Evolutionary conservation across 2,888 invertebrate genomes (phyloP).

Genomic region (Ephialtes manifestator): DNA sequence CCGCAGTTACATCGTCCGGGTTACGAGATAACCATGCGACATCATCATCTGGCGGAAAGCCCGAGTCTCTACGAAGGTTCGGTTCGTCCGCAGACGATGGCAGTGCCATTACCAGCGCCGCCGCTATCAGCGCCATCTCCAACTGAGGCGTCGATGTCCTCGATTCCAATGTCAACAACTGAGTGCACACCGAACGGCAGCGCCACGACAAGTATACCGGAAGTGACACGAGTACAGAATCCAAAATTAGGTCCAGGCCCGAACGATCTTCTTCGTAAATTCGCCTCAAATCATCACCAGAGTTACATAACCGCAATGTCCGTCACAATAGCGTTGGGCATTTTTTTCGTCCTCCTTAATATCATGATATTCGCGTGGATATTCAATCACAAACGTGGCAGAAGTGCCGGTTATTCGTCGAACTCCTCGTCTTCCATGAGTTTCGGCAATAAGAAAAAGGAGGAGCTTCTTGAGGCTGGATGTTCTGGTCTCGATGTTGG

Average conservation of each 20-base stretch:
- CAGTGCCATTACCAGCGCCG: slow-evolving; percentile 88
- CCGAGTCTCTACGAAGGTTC: slow-evolving; percentile 88
- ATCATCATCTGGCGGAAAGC: slow-evolving; percentile 93
- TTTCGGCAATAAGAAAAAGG: slow-evolving; percentile 91
- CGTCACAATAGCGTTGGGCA: slow-evolving; percentile 95
- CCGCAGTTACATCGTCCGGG: slow-evolving; percentile 96
- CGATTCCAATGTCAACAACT: slow-evolving; percentile 87
- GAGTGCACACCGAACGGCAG: slow-evolving; percentile 91
- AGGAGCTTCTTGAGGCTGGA: slow-evolving; percentile 91
- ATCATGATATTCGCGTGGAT: slow-evolving; percentile 96
- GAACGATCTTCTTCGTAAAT: slow-evolving; percentile 91
- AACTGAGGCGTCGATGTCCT: slow-evolving; percentile 85
- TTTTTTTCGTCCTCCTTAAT: slow-evolving; percentile 93
- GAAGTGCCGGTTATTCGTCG: slow-evolving; percentile 79
- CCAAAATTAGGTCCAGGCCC: slow-evolving; percentile 88
- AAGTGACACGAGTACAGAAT: slow-evolving; percentile 77
- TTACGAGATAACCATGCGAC: slow-evolving; percentile 94
- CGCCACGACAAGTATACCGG: slow-evolving; percentile 78
- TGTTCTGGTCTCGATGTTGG: slow-evolving; percentile 89
- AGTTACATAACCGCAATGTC: slow-evolving; percentile 96
- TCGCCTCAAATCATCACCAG: slow-evolving; percentile 94
- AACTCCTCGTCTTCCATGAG: slow-evolving; percentile 70
- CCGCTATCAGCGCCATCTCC: slow-evolving; percentile 87
- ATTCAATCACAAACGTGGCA: slow-evolving; percentile 92
- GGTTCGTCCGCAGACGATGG: slow-evolving; percentile 92